Percentiles rank a stretch among this genome's conserved stretches.
phyloP scores from a whole-genome alignment of 1,140 invertebrate genomes.

The Marisa cornuarietis region DNA sequence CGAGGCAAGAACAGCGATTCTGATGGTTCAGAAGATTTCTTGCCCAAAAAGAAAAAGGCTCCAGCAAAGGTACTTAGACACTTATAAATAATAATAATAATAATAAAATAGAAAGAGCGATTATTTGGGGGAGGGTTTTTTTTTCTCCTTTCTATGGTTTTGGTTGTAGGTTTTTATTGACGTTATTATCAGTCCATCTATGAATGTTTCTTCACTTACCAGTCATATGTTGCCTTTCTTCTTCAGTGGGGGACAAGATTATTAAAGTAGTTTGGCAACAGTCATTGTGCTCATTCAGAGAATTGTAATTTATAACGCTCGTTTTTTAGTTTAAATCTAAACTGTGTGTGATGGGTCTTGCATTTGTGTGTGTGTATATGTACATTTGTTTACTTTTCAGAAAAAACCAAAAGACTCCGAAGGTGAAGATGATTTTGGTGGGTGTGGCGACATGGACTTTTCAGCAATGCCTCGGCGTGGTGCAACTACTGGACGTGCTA shows the following conservation, averaged over 20 bases:
- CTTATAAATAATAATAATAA: too few species aligned
- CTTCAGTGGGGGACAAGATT: too few species aligned
- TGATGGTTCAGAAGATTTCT: slow-evolving; percentile 43
- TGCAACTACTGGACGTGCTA: slow-evolving; percentile 47
- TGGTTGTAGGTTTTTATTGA: not conserved
- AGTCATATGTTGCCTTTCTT: too few species aligned
- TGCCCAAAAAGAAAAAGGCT: slow-evolving; percentile 55
- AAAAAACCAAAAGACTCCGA: slow-evolving; percentile 48
- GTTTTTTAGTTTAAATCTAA: too few species aligned
- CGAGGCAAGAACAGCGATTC: slow-evolving; percentile 33
- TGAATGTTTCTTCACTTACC: not conserved
- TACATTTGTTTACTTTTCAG: slow-evolving; percentile 35
- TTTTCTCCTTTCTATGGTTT: not conserved
- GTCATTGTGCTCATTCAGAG: too few species aligned
- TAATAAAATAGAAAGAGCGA: not conserved
- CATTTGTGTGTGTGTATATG: too few species aligned
- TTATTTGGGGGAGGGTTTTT: not conserved
- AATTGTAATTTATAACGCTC: too few species aligned
- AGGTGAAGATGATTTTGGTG: slow-evolving; percentile 32
- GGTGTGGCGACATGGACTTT: slow-evolving; percentile 20
- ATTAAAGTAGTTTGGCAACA: too few species aligned
- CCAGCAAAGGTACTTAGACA: slow-evolving; percentile 40
- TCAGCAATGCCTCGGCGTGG: slow-evolving; percentile 30
- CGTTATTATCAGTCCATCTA: not conserved
- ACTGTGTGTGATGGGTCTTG: too few species aligned